These are phyloP conservation scores for Stomatorhinus ivindoensis DNA, from an alignment of 2,113 vertebrate species.

Conservation along the genomic window DNA sequence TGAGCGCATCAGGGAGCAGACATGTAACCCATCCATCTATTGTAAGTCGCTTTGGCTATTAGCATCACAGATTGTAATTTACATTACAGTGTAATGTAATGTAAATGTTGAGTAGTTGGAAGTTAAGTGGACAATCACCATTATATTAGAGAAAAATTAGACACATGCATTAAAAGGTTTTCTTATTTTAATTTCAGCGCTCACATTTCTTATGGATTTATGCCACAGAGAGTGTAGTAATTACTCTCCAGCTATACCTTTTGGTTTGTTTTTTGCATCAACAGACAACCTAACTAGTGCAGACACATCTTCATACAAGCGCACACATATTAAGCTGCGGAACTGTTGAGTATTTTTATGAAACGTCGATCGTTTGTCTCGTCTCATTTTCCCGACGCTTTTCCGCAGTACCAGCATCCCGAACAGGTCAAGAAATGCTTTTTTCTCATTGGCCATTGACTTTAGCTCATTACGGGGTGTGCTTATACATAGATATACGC, in stretches of 20 bases:
- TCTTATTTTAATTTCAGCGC: neutral
- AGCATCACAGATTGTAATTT: too few relatives aligned
- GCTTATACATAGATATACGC: neutral
- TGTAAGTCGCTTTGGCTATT: neutral
- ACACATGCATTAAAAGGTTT: neutral
- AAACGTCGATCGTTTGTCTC: neutral
- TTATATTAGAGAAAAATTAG: neutral
- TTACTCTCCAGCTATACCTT: neutral
- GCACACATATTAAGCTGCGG: neutral
- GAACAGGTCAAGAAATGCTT: neutral
- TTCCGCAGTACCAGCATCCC: neutral
- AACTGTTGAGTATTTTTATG: neutral
- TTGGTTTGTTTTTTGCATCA: neutral
- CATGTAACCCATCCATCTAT: neutral
- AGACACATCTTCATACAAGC: neutral
- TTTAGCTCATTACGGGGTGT: neutral
- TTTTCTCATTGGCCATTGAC: neutral
- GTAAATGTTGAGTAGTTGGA: neutral
- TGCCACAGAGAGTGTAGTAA: neutral
- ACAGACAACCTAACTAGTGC: neutral
- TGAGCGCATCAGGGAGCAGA: neutral
- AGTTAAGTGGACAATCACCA: neutral
- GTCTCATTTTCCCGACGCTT: neutral
- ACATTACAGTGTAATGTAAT: constrained; percentile 1
- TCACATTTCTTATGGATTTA: neutral